Evolutionary conservation across 2,888 invertebrate genomes (phyloP), one percentile per base, ranked within the genome.

Genomic region (Cosmopolites sordidus): DNA sequence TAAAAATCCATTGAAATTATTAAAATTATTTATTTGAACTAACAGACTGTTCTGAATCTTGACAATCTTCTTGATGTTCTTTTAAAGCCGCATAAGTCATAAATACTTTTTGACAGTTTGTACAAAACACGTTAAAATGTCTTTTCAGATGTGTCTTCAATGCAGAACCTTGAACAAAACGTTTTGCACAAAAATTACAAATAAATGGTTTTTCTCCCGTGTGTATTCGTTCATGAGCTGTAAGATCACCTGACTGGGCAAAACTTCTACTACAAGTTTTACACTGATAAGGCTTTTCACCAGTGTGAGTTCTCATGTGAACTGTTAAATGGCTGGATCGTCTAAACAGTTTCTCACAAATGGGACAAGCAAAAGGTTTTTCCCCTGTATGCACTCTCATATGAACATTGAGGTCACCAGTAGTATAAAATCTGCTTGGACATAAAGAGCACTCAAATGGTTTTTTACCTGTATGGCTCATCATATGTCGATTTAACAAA

Each of bases 371-470:
- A 33, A 58, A 58, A 9, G 59, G 58, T 33, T 58, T 56, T 37
- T 55, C 58, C 5, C 60, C 60, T 2, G 60, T 60, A 46, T 60
- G 60, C 1, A 55, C 49, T 9, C 59, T 59, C 16, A 64, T 58
- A 49, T 70, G 69, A 2, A 67, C 66, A 65, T 62, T 33, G 68
- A 58, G 1, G 67, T 69, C 6, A 66, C 67, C 1, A 67, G 66
- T 5, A 67, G 67, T 11, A 68, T 63, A 59, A 70, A 69, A 50
- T 64, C 59, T 56, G 62, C 64, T 33, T 4, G 64, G 59, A 42
- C 69, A 70, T 48, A 62, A 62, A 43, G 65, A 60, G 53, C 69
- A 70, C 45, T 66, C 63, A 53, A 68, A 70, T 0, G 69, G 69
- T 48, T 68, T 68, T 53, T 11, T 12, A 48, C 57, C 54, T 38